Evolutionary conservation across 2,797 vertebrate genomes (phyloP), one percentile per base, ranked within the genome.

Genomic region (Hypotaenidia philippensis): DNA sequence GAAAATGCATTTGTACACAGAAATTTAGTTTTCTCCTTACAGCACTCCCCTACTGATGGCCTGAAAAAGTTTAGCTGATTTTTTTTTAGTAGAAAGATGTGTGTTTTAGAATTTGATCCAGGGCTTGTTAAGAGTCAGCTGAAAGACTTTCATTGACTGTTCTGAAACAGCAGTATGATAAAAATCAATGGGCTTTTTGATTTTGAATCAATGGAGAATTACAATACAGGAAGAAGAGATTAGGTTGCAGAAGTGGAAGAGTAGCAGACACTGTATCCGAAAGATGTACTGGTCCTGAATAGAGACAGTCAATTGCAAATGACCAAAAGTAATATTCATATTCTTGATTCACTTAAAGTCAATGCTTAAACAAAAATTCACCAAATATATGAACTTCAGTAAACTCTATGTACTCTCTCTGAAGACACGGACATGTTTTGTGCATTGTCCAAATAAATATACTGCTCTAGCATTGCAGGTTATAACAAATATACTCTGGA

Each of bases 171-270:
- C 4, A 5, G 63, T 56, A 89, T 76, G 61, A 76, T 45, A 96
- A 89, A 93, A 95, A 92, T 91, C 83, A 82, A 92, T 90, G 55
- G 11, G 15, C 34, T 82, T 92, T 78, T 87, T 83, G 41, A 89
- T 90, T 93, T 78, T 86, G 77, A 60, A 94, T 93, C 90, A 96
- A 87, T 69, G 76, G n/a, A 57, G 76, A 92, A 80, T 89, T 79
- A 83, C 53, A 83, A 61, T 61, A 87, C 41, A 71, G 23, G n/a
- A 89, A 87, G 50, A 86, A 16, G 19, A 83, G 34, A 47, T 45
- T 17, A 59, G 31, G 53, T 78, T 85, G 50, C 4, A 36, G 68
- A n/a, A 60, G 27, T 36, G 25, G 11, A 14, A 71, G 8, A 75
- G 21, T 4, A 82, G 36, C 44, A 75, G 21, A 40, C 10, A 13